A percentile compares a stretch with the other conserved stretches of the same genome.
Conservation (phyloP, 2,888 invertebrate species). For the Parnassius apollo region DNA sequence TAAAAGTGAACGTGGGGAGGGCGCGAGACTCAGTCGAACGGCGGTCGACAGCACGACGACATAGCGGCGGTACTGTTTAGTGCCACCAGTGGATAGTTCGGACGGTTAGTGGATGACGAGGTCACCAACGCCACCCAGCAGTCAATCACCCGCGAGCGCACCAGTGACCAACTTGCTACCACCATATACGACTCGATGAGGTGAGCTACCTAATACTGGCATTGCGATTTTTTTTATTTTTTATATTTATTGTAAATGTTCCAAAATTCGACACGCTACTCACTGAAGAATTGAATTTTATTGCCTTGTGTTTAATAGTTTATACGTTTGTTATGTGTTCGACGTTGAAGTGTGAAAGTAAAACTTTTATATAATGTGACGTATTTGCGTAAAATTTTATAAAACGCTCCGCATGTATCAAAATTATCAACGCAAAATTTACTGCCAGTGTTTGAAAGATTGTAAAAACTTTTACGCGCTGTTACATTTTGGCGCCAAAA, state of each 20-base stretch:
- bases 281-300: neutral
- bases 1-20: conserved; percentile 63
- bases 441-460: neutral
- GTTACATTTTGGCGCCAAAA: conserved; percentile 1
- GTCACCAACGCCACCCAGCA: conserved; percentile 25
- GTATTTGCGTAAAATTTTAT: neutral
- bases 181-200: conserved; percentile 10
- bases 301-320: neutral
- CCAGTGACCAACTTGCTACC: conserved; percentile 16
- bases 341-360: neutral
- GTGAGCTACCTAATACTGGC: conserved; percentile 13
- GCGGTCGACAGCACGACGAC: conserved; percentile 45
- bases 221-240: conserved; percentile 5
- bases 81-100: conserved; percentile 27
- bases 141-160: neutral
- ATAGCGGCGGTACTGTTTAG: conserved; percentile 39
- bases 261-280: neutral
- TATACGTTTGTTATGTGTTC: neutral
- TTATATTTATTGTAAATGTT: neutral
- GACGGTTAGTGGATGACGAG: conserved; percentile 31
- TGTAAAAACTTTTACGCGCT: conserved; percentile 4
- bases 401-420: neutral
- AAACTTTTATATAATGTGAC: neutral
- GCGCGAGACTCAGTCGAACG: conserved; percentile 69
- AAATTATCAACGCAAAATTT: neutral